A percentile compares a stretch with the other conserved stretches of the same genome.
Evolutionary conservation across 1,140 invertebrate genomes (phyloP).

Genomic region (Grapholita molesta): DNA sequence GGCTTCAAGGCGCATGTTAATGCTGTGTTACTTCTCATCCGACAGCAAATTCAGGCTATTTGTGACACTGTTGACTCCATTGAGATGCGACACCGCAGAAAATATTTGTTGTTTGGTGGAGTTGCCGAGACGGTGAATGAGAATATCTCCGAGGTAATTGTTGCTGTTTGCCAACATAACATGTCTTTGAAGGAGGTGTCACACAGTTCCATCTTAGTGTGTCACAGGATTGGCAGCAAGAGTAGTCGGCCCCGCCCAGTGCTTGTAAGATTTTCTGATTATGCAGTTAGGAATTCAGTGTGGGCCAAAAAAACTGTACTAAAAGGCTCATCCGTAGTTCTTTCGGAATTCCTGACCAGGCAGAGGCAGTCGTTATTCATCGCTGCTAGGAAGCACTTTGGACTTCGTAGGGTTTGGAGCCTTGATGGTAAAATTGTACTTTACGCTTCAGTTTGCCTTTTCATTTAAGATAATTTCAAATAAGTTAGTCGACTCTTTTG

Average conservation of each 20-base stretch:
- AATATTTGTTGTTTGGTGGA: background rate
- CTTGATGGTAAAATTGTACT: background rate
- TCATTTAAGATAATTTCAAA: no score
- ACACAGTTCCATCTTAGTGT: background rate
- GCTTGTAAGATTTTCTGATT: background rate
- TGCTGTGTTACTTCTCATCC: background rate
- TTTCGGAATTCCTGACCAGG: background rate
- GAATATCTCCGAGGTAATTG: background rate
- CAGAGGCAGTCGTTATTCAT: background rate
- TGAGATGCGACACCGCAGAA: background rate
- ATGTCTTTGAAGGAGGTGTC: background rate
- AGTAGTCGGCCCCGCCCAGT: background rate
- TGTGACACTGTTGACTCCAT: background rate
- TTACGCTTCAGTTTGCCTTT: no score
- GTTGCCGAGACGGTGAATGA: background rate
- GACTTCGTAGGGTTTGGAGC: background rate
- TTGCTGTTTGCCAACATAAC: background rate
- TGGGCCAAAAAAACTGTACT: background rate
- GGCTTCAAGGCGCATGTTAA: background rate
- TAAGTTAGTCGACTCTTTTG: no score
- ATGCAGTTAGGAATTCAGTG: background rate
- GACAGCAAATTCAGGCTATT: background rate
- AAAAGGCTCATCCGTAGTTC: background rate
- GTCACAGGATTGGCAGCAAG: background rate
- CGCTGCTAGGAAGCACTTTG: background rate